Evolutionary conservation across 2,113 vertebrate species (phyloP).

Genomic region (Acanthisitta chloris): DNA sequence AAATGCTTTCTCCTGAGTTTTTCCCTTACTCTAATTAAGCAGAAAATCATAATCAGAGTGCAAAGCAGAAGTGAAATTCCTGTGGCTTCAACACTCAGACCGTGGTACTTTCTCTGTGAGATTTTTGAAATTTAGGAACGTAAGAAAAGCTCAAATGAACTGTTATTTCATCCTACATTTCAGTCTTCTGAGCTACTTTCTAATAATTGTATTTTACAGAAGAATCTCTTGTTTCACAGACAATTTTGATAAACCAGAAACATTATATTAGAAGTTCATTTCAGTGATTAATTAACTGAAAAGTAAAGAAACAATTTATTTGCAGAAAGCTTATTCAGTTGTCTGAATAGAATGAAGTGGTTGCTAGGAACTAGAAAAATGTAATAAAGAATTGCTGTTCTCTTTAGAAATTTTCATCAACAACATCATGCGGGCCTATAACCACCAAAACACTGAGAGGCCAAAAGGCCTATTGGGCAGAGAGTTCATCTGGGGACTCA

Average conservation of each 20-base stretch:
- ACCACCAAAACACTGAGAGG: neutral
- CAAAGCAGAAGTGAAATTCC: neutral
- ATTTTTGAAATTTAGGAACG: too few relatives aligned
- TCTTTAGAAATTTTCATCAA: neutral
- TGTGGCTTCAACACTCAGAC: neutral
- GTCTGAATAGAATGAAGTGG: neutral
- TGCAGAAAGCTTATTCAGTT: neutral
- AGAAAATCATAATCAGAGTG: neutral
- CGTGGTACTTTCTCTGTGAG: neutral
- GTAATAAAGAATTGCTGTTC: neutral
- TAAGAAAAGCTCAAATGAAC: neutral
- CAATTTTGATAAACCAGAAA: neutral
- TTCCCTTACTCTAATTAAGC: neutral
- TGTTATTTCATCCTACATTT: neutral
- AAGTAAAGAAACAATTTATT: neutral
- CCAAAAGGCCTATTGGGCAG: neutral
- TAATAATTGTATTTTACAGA: neutral
- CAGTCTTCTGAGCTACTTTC: neutral
- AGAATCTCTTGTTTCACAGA: neutral
- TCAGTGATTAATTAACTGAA: neutral
- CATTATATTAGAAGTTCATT: neutral
- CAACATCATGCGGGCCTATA: neutral
- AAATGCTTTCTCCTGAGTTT: neutral
- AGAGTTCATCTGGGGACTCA: neutral
- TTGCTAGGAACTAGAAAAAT: neutral